phyloP scores from a whole-genome alignment of 2,888 invertebrate genomes.

The Mythimna albipuncta region DNA sequence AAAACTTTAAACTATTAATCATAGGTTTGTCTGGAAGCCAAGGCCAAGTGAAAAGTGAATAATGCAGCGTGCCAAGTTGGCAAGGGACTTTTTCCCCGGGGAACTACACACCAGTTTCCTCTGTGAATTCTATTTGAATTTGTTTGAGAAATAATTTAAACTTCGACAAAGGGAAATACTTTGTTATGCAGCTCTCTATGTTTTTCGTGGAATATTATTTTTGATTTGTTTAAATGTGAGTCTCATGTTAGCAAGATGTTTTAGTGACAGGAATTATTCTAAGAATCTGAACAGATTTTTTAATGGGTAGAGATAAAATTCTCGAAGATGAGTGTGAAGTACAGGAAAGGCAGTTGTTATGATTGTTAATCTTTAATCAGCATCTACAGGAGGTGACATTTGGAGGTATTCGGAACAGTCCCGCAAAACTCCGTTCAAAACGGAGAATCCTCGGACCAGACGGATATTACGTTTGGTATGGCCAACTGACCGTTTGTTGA shows the following conservation, averaged over 20 bases:
- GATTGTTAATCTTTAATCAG: neutral
- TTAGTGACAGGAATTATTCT: neutral
- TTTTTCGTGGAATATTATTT: constrained; percentile 45
- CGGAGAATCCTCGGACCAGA: too few species aligned
- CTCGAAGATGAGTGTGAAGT: neutral
- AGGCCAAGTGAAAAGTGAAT: constrained; percentile 70
- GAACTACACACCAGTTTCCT: constrained; percentile 67
- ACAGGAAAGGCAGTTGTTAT: too few species aligned
- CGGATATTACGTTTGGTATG: too few species aligned
- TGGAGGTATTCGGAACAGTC: too few species aligned
- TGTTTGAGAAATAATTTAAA: constrained; percentile 70
- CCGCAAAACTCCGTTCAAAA: too few species aligned
- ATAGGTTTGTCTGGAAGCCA: constrained; percentile 56
- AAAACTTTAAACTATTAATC: constrained; percentile 67
- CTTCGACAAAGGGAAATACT: constrained; percentile 63
- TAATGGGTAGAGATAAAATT: neutral
- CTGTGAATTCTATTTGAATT: constrained; percentile 74
- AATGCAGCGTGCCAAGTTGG: constrained; percentile 69
- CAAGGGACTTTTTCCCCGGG: constrained; percentile 46
- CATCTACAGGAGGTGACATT: too few species aligned
- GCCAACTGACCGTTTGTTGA: too few species aligned
- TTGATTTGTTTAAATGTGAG: constrained; percentile 26
- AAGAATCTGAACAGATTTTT: neutral
- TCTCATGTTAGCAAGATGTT: neutral
- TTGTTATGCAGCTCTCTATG: constrained; percentile 60